Evolutionary conservation across 2,888 invertebrate species (phyloP), one percentile per base, ranked within the genome.

Genomic region (Pandemis heparana): DNA sequence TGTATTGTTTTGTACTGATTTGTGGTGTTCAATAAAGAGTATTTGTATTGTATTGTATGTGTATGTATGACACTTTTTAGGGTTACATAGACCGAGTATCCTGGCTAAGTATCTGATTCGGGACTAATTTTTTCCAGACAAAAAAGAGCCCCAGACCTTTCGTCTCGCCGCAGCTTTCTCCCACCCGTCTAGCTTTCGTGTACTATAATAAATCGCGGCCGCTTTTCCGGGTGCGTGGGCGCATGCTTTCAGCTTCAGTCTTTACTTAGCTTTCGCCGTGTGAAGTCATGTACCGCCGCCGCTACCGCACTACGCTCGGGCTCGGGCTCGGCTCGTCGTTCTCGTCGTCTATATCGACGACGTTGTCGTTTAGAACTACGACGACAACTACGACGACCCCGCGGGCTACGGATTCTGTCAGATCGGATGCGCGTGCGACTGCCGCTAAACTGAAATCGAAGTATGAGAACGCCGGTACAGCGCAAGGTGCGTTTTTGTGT

Each of bases 381-480:
- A 87, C 89, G 9, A 86, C 89, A 1, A 86, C 88, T 8, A 85
- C 88, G 51, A 80, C 85, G 46, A 77, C 81, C 51, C 69, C 79
- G 7, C 76, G 79, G 9, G 82, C 82, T 6, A 84, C 85, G 32
- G 92, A 92, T 60, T 87, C 90, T 0, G 93, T 94, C 72, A 80
- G 94, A 69, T 93, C 93, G 3, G 94, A 94, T 76, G 94, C 94
- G 65, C 87, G 89, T 38, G 94, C 94, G 73, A 94, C 93, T 0
- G 94, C 94, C n/a, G 94, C 94, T 65, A 94, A 94, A 77, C 87
- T 94, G 77, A 94, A 94, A 82, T 87, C 94, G 73, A 94, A 94
- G 87, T 94, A 94, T 81, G 94, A 94, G 81, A 94, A 83, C 79
- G 90, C 93, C 79, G 94, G 94, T 75, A 94, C 93, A 64, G 92